Conservation (phyloP, 1,140 invertebrate genomes). For the Melitaea cinxia region DNA sequence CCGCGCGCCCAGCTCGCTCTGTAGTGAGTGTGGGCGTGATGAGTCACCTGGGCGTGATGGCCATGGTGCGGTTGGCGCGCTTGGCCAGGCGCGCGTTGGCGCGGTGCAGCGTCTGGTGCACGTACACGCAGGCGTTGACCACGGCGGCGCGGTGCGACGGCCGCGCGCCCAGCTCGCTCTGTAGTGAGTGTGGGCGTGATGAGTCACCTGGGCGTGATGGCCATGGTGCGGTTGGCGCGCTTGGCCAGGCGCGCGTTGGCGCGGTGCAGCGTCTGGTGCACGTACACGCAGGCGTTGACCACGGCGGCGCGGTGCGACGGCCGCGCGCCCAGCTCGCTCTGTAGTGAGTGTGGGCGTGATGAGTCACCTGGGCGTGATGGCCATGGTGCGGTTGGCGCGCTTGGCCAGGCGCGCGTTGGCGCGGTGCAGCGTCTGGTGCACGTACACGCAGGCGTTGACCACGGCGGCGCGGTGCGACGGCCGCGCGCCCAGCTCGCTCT, state of each 20-base stretch:
- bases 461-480: too few relatives aligned
- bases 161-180: too few relatives aligned
- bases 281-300: slow-evolving; percentile 99
- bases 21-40: too few relatives aligned
- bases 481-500: too few relatives aligned
- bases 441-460: slow-evolving; percentile 99
- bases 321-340: too few relatives aligned
- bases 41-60: slow-evolving; percentile 82
- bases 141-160: too few relatives aligned
- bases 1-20: too few relatives aligned
- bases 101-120: slow-evolving; percentile 98
- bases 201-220: slow-evolving; percentile 82
- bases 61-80: slow-evolving; percentile 96
- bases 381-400: slow-evolving; percentile 96
- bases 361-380: slow-evolving; percentile 82
- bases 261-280: slow-evolving; percentile 98
- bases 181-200: too few relatives aligned
- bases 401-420: slow-evolving; percentile 95
- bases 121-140: slow-evolving; percentile 99
- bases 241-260: slow-evolving; percentile 95
- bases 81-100: slow-evolving; percentile 95
- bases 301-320: too few relatives aligned
- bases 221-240: slow-evolving; percentile 96
- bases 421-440: slow-evolving; percentile 98
- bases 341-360: too few relatives aligned